A percentile compares a stretch with the other conserved stretches of the same genome.
Evolutionary conservation across 2,797 vertebrate genomes (phyloP).

Genomic region (Molossus molossus): DNA sequence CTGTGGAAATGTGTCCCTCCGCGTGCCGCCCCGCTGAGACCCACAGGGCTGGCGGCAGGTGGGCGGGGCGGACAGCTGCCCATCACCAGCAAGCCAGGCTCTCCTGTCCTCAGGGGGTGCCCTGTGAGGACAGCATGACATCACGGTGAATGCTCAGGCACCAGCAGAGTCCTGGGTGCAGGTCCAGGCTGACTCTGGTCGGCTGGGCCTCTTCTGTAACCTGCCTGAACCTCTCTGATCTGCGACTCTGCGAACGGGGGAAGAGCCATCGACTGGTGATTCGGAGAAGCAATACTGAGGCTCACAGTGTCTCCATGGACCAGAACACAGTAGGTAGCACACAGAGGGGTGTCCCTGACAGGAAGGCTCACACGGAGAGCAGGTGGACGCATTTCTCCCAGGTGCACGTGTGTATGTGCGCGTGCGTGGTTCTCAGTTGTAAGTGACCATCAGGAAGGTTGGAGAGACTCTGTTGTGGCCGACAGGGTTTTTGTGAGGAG

Average conservation of each 20-base stretch:
- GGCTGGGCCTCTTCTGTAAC: neutral
- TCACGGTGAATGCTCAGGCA: accelerated
- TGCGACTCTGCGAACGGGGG: too few species aligned
- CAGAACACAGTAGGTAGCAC: neutral
- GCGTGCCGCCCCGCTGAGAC: neutral
- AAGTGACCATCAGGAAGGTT: neutral
- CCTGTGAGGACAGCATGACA: accelerated
- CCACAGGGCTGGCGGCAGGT: accelerated
- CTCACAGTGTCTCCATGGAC: neutral
- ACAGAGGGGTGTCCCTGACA: neutral
- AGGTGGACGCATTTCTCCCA: neutral
- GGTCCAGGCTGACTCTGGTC: neutral
- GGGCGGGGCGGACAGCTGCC: accelerated
- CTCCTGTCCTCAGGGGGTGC: neutral
- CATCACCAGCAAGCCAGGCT: neutral
- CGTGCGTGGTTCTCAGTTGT: too few species aligned
- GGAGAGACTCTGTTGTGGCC: neutral
- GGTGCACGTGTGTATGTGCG: accelerated
- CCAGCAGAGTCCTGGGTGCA: neutral
- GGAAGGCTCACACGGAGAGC: neutral
- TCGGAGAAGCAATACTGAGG: neutral
- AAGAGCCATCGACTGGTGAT: neutral
- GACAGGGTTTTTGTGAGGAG: neutral
- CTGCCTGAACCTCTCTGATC: neutral
- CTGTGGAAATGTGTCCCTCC: neutral